Base-by-base conservation (phyloP, 2,797 vertebrate genomes). In the Falco rusticolus region DNA sequence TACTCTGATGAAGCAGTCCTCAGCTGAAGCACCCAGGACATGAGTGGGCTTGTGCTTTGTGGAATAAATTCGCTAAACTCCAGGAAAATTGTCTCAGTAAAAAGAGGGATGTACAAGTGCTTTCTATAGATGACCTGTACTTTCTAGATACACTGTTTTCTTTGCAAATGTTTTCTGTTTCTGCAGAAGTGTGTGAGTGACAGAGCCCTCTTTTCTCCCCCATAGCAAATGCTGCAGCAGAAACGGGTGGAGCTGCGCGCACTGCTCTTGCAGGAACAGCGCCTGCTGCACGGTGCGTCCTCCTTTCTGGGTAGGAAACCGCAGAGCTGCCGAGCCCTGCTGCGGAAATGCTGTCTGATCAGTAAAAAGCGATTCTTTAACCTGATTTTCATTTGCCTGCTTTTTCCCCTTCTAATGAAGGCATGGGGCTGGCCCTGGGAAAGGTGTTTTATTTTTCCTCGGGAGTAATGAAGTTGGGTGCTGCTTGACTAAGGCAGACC, bases 191-290 rank as follows among this genome's bases (percentile, higher is more conserved):
- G 11, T 15, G 8, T 10, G 41, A 37, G 41, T 95, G 68, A 90
- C 61, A 3, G 29, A 29, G 63, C 20, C 18, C 12, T 77, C 61
- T 54, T 72, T 72, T 91, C 61, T 74, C 28, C 76, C 48, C 97
- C 89, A 61, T 98, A 99, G 99, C 98, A 98, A 98, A 98, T 95
- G 12, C 97, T 99, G 90, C 98, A 97, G 93, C 98, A 99, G 97
- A 99, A 98, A 87, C 83, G 98, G 98, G 93, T 97, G 77, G 99
- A 99, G 98, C 93, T 99, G 95, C 98, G 98, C 82, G 90, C 96
- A 3, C 97, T 99, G n/a, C 98, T 98, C n/a, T 96, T 98, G 96
- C 98, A 98, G 98, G 99, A 99, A 98, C 98, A 97, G 33, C 98
- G 96, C 20, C 95, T 99, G 43, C 96, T 97, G 97, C 97, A 98